A percentile compares a stretch with the other conserved stretches of the same genome.
phyloP scores from a whole-genome alignment of 2,888 invertebrate species.

The Rosalia funebris region DNA sequence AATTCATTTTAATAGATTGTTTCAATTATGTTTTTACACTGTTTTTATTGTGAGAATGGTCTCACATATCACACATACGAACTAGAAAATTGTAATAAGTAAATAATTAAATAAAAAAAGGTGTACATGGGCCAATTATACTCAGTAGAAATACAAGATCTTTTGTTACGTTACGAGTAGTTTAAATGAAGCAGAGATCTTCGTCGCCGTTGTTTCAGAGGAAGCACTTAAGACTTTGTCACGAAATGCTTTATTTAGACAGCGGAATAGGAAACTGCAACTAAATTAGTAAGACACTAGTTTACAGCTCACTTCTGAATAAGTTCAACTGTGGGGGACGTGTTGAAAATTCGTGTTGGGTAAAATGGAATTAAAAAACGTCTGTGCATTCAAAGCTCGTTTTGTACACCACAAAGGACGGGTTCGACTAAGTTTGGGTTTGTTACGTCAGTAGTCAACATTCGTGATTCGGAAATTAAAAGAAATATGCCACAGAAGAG shows the following conservation, averaged over 20 bases:
- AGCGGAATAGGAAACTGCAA: conserved; percentile 22
- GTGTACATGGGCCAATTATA: too few species aligned
- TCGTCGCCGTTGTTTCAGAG: conserved; percentile 1
- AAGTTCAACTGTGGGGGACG: neutral
- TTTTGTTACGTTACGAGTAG: neutral
- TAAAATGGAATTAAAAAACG: neutral
- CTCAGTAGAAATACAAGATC: too few species aligned
- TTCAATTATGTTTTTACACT: too few species aligned
- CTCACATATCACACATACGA: too few species aligned
- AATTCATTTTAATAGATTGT: too few species aligned
- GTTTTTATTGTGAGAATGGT: too few species aligned
- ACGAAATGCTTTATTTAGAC: conserved; percentile 9
- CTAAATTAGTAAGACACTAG: conserved; percentile 19
- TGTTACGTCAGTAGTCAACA: neutral
- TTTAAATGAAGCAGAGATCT: neutral
- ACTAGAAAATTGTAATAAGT: too few species aligned
- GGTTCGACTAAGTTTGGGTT: neutral
- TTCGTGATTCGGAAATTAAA: too few species aligned
- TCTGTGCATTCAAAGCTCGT: neutral
- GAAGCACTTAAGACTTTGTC: conserved; percentile 7
- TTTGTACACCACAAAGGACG: neutral
- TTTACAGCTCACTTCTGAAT: neutral
- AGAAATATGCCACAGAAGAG: too few species aligned
- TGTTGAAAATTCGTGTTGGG: neutral
- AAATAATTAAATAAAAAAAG: too few species aligned